These are phyloP conservation scores for Xiphophorus birchmanni DNA, from an alignment of 2,797 vertebrate species.

Conservation along the genomic window DNA sequence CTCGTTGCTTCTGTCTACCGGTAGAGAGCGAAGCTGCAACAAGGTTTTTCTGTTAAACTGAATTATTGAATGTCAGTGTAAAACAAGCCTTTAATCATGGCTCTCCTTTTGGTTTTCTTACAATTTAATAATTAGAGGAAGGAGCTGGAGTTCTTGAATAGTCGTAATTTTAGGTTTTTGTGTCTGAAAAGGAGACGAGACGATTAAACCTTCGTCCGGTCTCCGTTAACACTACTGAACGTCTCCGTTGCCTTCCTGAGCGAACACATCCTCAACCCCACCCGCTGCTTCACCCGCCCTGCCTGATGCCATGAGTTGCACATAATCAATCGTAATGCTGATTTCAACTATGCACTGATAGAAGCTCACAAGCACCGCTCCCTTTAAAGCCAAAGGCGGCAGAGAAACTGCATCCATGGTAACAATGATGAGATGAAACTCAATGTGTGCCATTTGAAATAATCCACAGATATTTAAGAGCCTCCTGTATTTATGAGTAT, in stretches of 20 bases:
- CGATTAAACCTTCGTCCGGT: not conserved
- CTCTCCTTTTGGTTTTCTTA: not conserved
- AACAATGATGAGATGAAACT: not conserved
- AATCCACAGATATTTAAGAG: constrained; percentile 42
- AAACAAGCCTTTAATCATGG: constrained; percentile 38
- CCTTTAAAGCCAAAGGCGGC: constrained; percentile 55
- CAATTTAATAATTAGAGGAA: not conserved
- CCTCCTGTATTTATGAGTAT: constrained; percentile 63
- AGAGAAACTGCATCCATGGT: not conserved
- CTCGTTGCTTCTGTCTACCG: not conserved
- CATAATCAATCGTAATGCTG: constrained; percentile 76
- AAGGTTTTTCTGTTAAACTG: not conserved
- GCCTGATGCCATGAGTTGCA: constrained; percentile 41
- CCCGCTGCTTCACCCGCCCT: constrained; percentile 34
- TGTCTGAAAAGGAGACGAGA: not conserved
- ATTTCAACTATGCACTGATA: constrained; percentile 81
- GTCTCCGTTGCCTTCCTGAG: not conserved
- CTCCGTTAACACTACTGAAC: constrained; percentile 17
- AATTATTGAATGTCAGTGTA: not conserved
- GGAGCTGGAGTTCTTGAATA: not conserved
- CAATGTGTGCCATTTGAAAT: constrained; percentile 17
- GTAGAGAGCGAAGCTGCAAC: not conserved
- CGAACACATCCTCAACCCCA: constrained; percentile 1
- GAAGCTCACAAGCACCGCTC: constrained; percentile 34
- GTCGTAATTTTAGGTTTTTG: constrained; percentile 1